phyloP scores from a whole-genome alignment of 1,140 invertebrate species.

The Drosophila pseudoananassae region DNA sequence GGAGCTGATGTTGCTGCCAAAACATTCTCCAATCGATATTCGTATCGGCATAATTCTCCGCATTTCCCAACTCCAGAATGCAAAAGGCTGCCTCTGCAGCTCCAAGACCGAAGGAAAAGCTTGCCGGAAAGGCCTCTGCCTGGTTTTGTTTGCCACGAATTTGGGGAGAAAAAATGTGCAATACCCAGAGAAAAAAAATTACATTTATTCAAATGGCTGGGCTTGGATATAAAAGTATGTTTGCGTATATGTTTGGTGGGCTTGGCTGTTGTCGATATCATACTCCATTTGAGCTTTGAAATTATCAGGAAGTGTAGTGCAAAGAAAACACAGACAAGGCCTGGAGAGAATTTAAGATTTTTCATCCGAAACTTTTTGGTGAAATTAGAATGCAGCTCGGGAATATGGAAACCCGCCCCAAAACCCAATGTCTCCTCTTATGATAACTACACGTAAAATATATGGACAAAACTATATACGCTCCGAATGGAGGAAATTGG shows the following conservation, averaged over 20 bases:
- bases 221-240: slow-evolving; percentile 1
- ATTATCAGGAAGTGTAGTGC: slow-evolving; percentile 43
- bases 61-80: slow-evolving; percentile 16
- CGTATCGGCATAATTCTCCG: slow-evolving; percentile 63
- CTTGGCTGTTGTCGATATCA: slow-evolving; percentile 24
- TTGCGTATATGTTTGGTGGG: neutral
- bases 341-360: slow-evolving; percentile 25
- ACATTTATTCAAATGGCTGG: slow-evolving; percentile 55
- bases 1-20: slow-evolving; percentile 48
- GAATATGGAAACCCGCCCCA: slow-evolving; percentile 16
- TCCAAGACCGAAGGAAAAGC: slow-evolving; percentile 8
- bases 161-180: slow-evolving; percentile 18
- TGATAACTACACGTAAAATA: slow-evolving; percentile 60
- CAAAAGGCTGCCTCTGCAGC: slow-evolving; percentile 5
- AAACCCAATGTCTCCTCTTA: slow-evolving; percentile 62
- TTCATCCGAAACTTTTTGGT: slow-evolving; percentile 10
- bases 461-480: slow-evolving; percentile 49
- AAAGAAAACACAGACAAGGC: slow-evolving; percentile 21
- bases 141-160: slow-evolving; percentile 40
- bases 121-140: slow-evolving; percentile 5
- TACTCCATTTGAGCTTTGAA: slow-evolving; percentile 27
- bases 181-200: slow-evolving; percentile 36
- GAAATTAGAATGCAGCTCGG: slow-evolving; percentile 57
- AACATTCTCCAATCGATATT: slow-evolving; percentile 60
- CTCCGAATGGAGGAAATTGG: slow-evolving; percentile 44